Percentiles rank a stretch among this genome's conserved stretches.
phyloP scores from a whole-genome alignment of 2,888 invertebrate genomes.

The Crematogaster levior region DNA sequence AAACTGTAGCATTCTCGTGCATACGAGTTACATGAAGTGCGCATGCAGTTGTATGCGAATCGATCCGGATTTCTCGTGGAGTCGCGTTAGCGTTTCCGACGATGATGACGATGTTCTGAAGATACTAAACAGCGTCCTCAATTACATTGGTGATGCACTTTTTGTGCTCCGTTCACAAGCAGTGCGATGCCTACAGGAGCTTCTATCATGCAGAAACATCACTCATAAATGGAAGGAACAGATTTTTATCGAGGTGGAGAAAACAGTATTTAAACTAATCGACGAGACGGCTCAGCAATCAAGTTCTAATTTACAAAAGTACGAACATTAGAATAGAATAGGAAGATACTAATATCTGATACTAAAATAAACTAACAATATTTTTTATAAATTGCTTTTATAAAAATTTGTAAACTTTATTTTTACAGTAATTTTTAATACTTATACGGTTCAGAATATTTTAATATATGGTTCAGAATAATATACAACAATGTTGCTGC shows the following conservation, averaged over 20 bases:
- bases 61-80: constrained; percentile 72
- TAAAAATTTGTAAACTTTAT: neutral
- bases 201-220: constrained; percentile 78
- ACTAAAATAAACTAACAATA: neutral
- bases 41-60: constrained; percentile 83
- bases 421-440: neutral
- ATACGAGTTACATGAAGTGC: constrained; percentile 84
- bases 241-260: constrained; percentile 82
- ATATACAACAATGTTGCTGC: neutral
- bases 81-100: neutral
- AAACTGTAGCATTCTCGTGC: constrained; percentile 83
- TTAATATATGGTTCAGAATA: neutral
- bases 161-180: constrained; percentile 85
- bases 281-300: constrained; percentile 4
- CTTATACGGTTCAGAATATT: no score
- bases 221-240: constrained; percentile 75
- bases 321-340: neutral
- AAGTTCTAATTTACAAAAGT: constrained; percentile 1
- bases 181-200: constrained; percentile 81
- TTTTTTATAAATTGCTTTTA: neutral
- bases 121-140: constrained; percentile 65
- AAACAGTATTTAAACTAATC: constrained; percentile 79
- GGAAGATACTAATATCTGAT: neutral
- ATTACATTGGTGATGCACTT: constrained; percentile 83
- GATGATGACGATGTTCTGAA: constrained; percentile 7